Evolutionary conservation across 2,113 vertebrate genomes (phyloP).

Genomic region (Pagrus major): DNA sequence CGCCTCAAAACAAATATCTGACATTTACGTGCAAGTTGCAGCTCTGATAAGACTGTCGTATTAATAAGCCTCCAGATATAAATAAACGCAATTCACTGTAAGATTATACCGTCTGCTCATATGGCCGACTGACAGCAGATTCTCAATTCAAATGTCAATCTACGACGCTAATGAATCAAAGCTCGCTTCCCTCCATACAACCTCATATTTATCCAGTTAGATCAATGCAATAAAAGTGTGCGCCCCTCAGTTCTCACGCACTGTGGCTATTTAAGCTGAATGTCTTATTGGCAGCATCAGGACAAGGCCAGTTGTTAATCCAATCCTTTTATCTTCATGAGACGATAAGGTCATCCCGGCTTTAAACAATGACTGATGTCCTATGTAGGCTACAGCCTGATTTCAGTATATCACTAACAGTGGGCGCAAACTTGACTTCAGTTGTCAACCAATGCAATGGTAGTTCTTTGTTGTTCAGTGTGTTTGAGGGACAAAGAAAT

Average conservation of each 20-base stretch:
- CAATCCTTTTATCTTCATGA: constrained; percentile 66
- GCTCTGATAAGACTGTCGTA: constrained; percentile 26
- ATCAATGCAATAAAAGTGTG: constrained; percentile 45
- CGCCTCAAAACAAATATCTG: not conserved
- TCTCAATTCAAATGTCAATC: constrained; percentile 44
- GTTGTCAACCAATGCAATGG: constrained; percentile 27
- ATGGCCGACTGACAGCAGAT: constrained; percentile 54
- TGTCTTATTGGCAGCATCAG: constrained; percentile 54
- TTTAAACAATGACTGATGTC: constrained; percentile 37
- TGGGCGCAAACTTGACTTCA: constrained; percentile 35
- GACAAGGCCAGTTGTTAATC: constrained; percentile 60
- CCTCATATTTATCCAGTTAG: constrained; percentile 37
- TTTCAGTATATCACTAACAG: constrained; percentile 6
- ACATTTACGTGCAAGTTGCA: constrained; percentile 16
- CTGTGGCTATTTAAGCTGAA: constrained; percentile 4
- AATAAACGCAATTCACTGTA: constrained; percentile 50
- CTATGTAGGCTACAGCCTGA: constrained; percentile 23
- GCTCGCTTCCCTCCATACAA: constrained; percentile 10
- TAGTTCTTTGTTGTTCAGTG: constrained; percentile 36
- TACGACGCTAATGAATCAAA: constrained; percentile 39
- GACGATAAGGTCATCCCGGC: constrained; percentile 58
- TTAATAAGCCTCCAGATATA: constrained; percentile 46
- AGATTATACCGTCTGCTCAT: constrained; percentile 32
- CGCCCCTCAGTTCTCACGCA: not conserved
- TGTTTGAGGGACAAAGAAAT: constrained; percentile 45